Evolutionary conservation across 2,888 invertebrate species (phyloP).

Genomic region (Parnassius mnemosyne): DNA sequence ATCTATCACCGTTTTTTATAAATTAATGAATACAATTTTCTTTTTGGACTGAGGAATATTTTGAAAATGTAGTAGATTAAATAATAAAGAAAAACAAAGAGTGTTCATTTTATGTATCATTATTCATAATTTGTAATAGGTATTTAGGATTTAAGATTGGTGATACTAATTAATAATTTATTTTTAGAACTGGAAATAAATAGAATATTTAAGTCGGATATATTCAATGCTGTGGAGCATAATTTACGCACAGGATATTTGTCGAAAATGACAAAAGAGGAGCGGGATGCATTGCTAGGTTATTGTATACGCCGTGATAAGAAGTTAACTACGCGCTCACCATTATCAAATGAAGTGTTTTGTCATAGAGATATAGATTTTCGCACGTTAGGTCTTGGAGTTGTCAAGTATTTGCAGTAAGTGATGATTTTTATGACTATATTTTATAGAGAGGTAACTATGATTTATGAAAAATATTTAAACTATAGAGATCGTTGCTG

Average conservation of each 20-base stretch:
- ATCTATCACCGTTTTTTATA: too few species aligned
- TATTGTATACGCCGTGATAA: slow-evolving; percentile 72
- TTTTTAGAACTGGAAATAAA: slow-evolving; percentile 81
- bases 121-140: too few species aligned
- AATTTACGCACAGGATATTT: slow-evolving; percentile 58
- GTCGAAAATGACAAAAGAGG: slow-evolving; percentile 65
- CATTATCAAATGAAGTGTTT: slow-evolving; percentile 81
- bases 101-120: too few species aligned
- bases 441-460: too few species aligned
- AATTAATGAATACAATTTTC: too few species aligned
- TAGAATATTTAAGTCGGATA: slow-evolving; percentile 80
- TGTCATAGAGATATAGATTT: slow-evolving; percentile 79
- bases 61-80: too few species aligned
- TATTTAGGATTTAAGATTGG: neutral
- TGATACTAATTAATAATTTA: neutral
- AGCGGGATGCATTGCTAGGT: slow-evolving; percentile 78
- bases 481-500: too few species aligned
- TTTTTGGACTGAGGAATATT: too few species aligned
- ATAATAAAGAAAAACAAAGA: too few species aligned
- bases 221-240: slow-evolving; percentile 80
- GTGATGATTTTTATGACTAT: slow-evolving; percentile 24
- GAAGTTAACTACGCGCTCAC: slow-evolving; percentile 80
- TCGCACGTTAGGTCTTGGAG: slow-evolving; percentile 79
- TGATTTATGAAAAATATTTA: too few species aligned
- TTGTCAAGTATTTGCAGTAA: slow-evolving; percentile 58